Percentiles rank a stretch among this genome's conserved stretches.
Evolutionary conservation across 1,140 invertebrate species (phyloP).

Genomic region (Pseudachorutes palmiensis): DNA sequence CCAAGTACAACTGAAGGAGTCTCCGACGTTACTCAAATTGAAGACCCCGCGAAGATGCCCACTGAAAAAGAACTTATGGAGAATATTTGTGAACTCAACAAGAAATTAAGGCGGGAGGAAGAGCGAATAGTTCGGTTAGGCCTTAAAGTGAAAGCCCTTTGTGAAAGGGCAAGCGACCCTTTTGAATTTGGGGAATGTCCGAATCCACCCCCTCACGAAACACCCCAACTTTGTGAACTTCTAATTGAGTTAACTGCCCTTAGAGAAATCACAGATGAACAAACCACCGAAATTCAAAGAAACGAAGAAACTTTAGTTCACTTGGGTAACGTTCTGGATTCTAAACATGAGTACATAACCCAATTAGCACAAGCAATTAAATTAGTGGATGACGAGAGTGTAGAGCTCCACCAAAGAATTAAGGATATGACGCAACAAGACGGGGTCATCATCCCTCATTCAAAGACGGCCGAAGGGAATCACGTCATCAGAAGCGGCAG

Average conservation of each 20-base stretch:
- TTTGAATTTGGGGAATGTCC: no score
- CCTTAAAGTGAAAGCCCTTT: constrained; percentile 53
- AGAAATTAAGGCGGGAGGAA: constrained; percentile 60
- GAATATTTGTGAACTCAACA: constrained; percentile 61
- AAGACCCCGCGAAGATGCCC: no score
- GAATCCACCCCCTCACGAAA: background rate
- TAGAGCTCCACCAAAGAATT: constrained; percentile 16
- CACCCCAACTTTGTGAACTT: background rate
- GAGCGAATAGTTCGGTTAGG: constrained; percentile 56
- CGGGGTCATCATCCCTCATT: no score
- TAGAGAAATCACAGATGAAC: constrained; percentile 19
- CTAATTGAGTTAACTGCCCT: constrained; percentile 13
- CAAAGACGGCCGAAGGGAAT: no score
- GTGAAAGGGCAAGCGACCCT: constrained; percentile 7
- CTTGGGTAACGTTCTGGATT: constrained; percentile 17
- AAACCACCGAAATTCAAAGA: constrained; percentile 22
- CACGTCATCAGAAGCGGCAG: no score
- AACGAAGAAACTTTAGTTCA: constrained; percentile 26
- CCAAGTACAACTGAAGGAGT: no score
- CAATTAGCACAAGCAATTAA: constrained; percentile 23
- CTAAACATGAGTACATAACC: constrained; percentile 26
- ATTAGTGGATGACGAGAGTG: constrained; percentile 25
- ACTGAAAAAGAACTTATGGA: constrained; percentile 60
- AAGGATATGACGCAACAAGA: constrained; percentile 10
- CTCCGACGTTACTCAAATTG: no score